A percentile compares a stretch with the other conserved stretches of the same genome.
These are phyloP conservation scores for Meandrina meandrites DNA, from an alignment of 92 coral and sea anemone species.

Conservation along the genomic window DNA sequence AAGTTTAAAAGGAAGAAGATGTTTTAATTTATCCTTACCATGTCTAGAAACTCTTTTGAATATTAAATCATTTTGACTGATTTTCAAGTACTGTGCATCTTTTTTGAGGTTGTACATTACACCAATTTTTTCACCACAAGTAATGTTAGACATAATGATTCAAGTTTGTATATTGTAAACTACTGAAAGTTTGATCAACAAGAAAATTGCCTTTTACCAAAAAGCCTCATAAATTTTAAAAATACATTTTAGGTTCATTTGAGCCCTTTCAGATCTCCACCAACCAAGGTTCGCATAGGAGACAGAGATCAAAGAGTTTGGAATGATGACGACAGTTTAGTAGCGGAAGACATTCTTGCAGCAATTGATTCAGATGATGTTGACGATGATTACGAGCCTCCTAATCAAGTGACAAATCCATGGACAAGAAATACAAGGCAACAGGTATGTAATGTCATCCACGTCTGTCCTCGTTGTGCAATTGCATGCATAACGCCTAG, in stretches of 20 bases:
- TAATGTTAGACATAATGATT: neutral
- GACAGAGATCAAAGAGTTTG: conserved; percentile 87
- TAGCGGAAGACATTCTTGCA: conserved; percentile 59
- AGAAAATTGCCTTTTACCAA: neutral
- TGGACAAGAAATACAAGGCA: conserved; percentile 40
- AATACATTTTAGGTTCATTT: conserved; percentile 64
- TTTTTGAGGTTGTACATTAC: neutral
- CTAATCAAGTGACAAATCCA: conserved; percentile 41
- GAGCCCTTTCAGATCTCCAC: conserved; percentile 85
- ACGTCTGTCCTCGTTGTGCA: too few relatives aligned
- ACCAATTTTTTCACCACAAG: conserved; percentile 1
- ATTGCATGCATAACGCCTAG: too few relatives aligned
- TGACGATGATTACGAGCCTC: conserved; percentile 83
- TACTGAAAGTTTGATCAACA: neutral
- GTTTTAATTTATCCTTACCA: conserved; percentile 4
- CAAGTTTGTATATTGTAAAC: conserved; percentile 4
- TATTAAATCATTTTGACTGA: conserved; percentile 17
- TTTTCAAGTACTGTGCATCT: conserved; percentile 7
- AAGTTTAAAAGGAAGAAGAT: conserved; percentile 35
- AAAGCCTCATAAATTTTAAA: neutral
- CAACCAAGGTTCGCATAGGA: conserved; percentile 80
- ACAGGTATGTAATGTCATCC: too few relatives aligned
- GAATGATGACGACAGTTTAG: conserved; percentile 83
- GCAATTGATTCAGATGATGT: conserved; percentile 63
- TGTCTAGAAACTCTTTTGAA: conserved; percentile 15